Conservation (phyloP, 2,888 invertebrate genomes). For the Cryptus viduatorius region DNA sequence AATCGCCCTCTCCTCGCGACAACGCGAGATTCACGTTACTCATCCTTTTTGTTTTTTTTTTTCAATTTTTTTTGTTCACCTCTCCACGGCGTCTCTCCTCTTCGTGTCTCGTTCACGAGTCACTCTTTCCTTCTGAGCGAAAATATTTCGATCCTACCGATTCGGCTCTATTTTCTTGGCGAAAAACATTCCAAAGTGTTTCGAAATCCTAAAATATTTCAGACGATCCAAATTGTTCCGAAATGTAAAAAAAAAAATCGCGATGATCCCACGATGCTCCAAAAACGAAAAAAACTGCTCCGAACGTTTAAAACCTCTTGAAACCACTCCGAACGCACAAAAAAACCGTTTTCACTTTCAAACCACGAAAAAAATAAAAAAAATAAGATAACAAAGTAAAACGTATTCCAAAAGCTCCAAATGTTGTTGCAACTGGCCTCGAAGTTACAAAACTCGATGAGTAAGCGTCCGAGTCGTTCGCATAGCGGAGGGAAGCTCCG, state of each 20-base stretch:
- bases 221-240: not conserved
- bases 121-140: constrained; percentile 8
- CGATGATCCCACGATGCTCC: not conserved
- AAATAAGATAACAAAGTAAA: not conserved
- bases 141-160: constrained; percentile 43
- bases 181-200: constrained; percentile 3
- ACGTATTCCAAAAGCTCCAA: not conserved
- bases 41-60: constrained; percentile 53
- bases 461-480: constrained; percentile 44
- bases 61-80: not conserved
- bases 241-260: not conserved
- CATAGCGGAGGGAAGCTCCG: constrained; percentile 58
- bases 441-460: constrained; percentile 26
- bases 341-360: not conserved
- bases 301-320: not conserved
- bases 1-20: constrained; percentile 67
- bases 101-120: constrained; percentile 25
- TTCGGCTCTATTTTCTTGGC: constrained; percentile 32
- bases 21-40: constrained; percentile 66
- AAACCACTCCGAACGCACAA: constrained; percentile 11
- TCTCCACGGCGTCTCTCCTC: not conserved
- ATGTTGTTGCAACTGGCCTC: not conserved
- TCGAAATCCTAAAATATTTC: constrained; percentile 3
- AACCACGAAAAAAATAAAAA: not conserved
- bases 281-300: not conserved